These are phyloP conservation scores for Monochamus alternatus DNA, from an alignment of 2,888 invertebrate species.

Conservation along the genomic window DNA sequence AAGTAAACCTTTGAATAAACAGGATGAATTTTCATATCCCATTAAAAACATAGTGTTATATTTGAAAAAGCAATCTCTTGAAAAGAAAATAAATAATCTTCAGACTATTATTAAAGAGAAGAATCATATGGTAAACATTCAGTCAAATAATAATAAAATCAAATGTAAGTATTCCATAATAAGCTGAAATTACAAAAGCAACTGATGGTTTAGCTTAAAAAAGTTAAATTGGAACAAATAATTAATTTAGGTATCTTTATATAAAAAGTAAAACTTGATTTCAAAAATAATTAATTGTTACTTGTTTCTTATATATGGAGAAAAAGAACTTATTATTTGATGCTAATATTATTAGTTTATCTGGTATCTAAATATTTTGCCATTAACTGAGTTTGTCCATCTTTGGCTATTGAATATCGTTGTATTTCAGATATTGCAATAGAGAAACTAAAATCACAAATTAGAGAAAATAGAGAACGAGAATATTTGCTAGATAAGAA, in stretches of 20 bases:
- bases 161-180: constrained; percentile 43
- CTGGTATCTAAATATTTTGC: no score
- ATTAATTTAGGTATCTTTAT: no score
- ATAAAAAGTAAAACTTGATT: no score
- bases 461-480: constrained; percentile 52
- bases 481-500: constrained; percentile 52
- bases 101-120: constrained; percentile 44
- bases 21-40: constrained; percentile 52
- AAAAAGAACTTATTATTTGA: no score
- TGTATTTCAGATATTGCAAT: constrained; percentile 50
- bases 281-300: no score
- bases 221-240: no score
- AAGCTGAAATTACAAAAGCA: no score
- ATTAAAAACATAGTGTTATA: constrained; percentile 51
- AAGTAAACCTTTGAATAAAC: constrained; percentile 49
- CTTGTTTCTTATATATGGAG: no score
- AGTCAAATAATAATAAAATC: constrained; percentile 49
- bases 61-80: constrained; percentile 44
- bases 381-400: no score
- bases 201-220: no score
- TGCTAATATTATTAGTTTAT: no score
- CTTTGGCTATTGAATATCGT: neutral
- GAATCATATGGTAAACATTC: constrained; percentile 39
- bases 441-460: constrained; percentile 51
- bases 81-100: constrained; percentile 44